Evolutionary conservation across 30 jellyfish, hydroid and myxozoan species (phyloP), one percentile per base, ranked within the genome.

Genomic region (Hydractinia echinata): DNA sequence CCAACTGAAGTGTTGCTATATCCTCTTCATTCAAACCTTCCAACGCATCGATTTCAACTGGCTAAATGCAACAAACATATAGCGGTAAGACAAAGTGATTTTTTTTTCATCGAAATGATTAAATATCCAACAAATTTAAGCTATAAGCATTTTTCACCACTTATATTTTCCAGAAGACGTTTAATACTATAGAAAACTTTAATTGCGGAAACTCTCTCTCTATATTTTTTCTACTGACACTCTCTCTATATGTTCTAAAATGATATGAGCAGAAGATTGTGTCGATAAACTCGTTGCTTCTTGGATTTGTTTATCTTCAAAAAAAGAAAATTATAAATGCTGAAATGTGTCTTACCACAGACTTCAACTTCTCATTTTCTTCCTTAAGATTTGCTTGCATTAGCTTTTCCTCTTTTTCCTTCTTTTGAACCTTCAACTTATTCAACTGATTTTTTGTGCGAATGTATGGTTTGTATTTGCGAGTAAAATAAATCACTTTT

Each of bases 11-110:
- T 51, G 76, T 72, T 61, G 86, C 76, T 56, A 88, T 61, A 56
- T 88, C 96, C 0, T 82, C 90, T 49, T 83, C 93, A 15, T 89
- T 82, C 52, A 82, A 66, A 54, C 86, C 89, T 79, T 88, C 87
- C 4, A 69, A 48, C 9, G 89, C 84, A 66, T 88, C 94, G 9
- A 68, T 84, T 67, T 77, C 89, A 3, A 56, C 66, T 10, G 93
- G 86, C 87, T 82, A 78, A 76, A 53, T 30, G 44, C 44, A 30
- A 30, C 2, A 30, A 30, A 30, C 44, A 68, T 16, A 58, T 58
- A 58, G 19, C 15, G 69, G 19, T 58, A 58, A 58, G 2, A 58
- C 19, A 58, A 1, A 58, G 19, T 58, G 19, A 58, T 0, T 11
- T 58, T 0, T 11, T 58, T 11, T 11, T 11, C 19, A 58, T 11